Base-by-base conservation (phyloP, 30 jellyfish, hydroid and myxozoan genomes). In the Phacellophora camtschatica region DNA sequence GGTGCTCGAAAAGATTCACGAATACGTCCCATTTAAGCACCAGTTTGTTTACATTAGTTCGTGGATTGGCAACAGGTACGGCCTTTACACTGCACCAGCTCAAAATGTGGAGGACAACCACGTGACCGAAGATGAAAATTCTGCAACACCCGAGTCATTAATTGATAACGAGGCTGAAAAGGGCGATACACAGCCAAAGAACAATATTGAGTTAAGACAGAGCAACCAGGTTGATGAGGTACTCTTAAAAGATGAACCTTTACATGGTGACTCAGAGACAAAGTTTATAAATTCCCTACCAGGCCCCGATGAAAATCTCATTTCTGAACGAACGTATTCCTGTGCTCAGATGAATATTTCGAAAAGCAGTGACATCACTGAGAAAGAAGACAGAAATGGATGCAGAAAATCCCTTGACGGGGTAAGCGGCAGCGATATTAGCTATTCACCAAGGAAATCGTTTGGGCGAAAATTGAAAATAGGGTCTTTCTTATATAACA, bases 1-100 rank as follows among this genome's bases (percentile, higher is more conserved):
- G 34, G 34, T 81, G 69, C 71, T 81, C 28, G 92, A 81, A 57
- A 81, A 84, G 15, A 81, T 81, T 30, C 92, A 81, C 39, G 92
- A 81, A 34, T 81, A 81, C 34, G 85, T 66, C 12, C 92, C 92
- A 36, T 55, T 81, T 69, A 81, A 81, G 49, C 92, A 66, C 43
- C 56, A 81, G 18, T 49, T 81, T 56, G 58, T 36, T 18, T 66
- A 41, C 65, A 46, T 81, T 53, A 81, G 92, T 66, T 81, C 92
- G 36, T 81, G 82, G 85, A 65, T 81, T 33, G 92, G 67, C 23
- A 81, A 79, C n/a, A 34, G 53, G 50, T 66, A 81, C 37, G 39
- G 64, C 58, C n/a, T 37, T 6, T 36, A 45, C 19, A 20, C 23
- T 24, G 16, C 27, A 65, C 22, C 78, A 13, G 43, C 50, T 1